Percentiles rank a stretch among this genome's conserved stretches.
Evolutionary conservation across 2,888 invertebrate species (phyloP).

Genomic region (Polyommatus icarus): DNA sequence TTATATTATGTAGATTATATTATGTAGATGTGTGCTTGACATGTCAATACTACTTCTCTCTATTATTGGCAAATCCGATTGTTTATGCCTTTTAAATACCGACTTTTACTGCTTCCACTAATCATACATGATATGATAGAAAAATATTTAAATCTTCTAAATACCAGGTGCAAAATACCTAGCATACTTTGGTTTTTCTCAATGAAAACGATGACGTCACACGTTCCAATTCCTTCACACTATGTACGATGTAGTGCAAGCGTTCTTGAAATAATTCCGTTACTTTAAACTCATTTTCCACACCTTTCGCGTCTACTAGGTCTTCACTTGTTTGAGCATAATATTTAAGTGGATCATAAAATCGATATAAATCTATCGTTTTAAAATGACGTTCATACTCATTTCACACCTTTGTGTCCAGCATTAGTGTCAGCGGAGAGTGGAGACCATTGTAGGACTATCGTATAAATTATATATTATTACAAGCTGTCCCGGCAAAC

Average conservation of each 20-base stretch:
- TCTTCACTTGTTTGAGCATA: conserved; percentile 1
- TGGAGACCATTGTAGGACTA: no score
- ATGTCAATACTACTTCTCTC: no score
- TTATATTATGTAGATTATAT: no score
- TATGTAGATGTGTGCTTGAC: no score
- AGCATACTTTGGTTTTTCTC: not conserved
- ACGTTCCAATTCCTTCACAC: not conserved
- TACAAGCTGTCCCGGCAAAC: no score
- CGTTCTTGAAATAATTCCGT: not conserved
- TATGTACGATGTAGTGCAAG: not conserved
- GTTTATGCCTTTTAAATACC: no score
- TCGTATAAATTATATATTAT: no score
- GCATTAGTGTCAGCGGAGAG: not conserved
- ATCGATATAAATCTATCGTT: conserved; percentile 21
- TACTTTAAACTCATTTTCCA: not conserved
- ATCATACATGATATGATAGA: no score
- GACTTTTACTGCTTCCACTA: no score
- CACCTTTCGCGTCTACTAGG: not conserved
- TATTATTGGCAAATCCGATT: no score
- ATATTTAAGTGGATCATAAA: conserved; percentile 26
- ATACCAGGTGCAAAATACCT: no score
- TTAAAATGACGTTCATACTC: conserved; percentile 1
- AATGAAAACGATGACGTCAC: not conserved
- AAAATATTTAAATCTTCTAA: no score
- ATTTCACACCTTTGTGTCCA: not conserved